Conservation (phyloP, 2,797 vertebrate genomes). For the Argentina silus region DNA sequence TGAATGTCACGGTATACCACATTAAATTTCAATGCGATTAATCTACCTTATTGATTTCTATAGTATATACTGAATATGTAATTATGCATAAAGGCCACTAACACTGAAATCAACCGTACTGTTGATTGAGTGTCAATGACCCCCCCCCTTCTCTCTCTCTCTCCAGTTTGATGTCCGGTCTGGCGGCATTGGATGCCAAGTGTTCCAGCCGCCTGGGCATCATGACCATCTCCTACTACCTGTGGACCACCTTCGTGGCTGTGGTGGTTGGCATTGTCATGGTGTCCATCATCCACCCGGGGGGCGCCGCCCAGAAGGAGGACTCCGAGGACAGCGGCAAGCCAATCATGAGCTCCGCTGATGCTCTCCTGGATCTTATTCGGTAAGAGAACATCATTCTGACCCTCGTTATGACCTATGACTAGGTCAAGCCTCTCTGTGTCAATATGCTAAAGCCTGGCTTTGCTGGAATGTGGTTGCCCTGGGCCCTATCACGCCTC, state of each 20-base stretch:
- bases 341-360: slow-evolving; percentile 95
- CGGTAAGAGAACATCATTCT: slow-evolving; percentile 76
- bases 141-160: not conserved
- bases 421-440: too few relatives aligned
- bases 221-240: slow-evolving; percentile 96
- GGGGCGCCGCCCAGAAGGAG: slow-evolving; percentile 94
- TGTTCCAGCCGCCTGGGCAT: slow-evolving; percentile 96
- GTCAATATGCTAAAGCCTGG: too few relatives aligned
- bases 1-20: too few relatives aligned
- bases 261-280: slow-evolving; percentile 96
- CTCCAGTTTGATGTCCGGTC: slow-evolving; percentile 93
- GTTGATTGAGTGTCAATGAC: not conserved
- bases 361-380: slow-evolving; percentile 95
- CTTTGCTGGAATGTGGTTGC: too few relatives aligned
- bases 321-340: slow-evolving; percentile 88
- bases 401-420: not conserved
- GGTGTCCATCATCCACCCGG: slow-evolving; percentile 96
- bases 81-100: too few relatives aligned
- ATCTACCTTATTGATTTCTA: too few relatives aligned
- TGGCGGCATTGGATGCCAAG: slow-evolving; percentile 95
- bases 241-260: slow-evolving; percentile 98
- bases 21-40: too few relatives aligned
- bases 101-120: too few relatives aligned
- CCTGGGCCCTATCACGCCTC: too few relatives aligned
- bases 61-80: too few relatives aligned